These are phyloP conservation scores for Oryctes rhinoceros DNA, from an alignment of 1,140 invertebrate species.

Conservation along the genomic window DNA sequence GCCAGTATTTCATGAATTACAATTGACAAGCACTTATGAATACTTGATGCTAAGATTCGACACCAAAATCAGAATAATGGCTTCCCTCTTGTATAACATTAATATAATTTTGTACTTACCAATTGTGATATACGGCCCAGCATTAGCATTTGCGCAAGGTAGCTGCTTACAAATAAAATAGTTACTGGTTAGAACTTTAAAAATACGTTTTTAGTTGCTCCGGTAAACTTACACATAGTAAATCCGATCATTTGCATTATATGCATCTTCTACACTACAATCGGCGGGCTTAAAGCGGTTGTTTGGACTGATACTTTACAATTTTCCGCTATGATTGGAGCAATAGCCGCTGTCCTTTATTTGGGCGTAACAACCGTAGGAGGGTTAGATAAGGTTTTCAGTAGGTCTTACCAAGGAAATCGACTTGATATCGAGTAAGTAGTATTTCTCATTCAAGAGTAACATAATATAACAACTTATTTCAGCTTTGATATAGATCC, in stretches of 20 bases:
- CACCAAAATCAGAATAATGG: slow-evolving; percentile 64
- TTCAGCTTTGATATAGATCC: slow-evolving; percentile 67
- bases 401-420: slow-evolving; percentile 44
- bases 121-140: slow-evolving; percentile 71
- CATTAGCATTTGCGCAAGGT: slow-evolving; percentile 71
- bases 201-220: slow-evolving; percentile 66
- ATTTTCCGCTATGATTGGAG: slow-evolving; percentile 71
- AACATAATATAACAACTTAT: slow-evolving; percentile 48
- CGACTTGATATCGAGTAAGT: slow-evolving; percentile 49
- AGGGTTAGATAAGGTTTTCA: slow-evolving; percentile 56
- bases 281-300: slow-evolving; percentile 79
- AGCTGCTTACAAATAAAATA: slow-evolving; percentile 44
- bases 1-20: slow-evolving; percentile 76
- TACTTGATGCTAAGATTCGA: slow-evolving; percentile 65
- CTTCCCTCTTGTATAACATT: slow-evolving; percentile 64
- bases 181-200: not conserved
- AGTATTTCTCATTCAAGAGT: not conserved
- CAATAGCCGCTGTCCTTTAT: slow-evolving; percentile 70
- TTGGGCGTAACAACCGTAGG: slow-evolving; percentile 62
- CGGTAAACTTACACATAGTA: slow-evolving; percentile 70
- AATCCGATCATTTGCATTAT: slow-evolving; percentile 74
- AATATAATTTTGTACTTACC: slow-evolving; percentile 69
- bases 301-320: slow-evolving; percentile 78
- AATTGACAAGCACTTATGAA: slow-evolving; percentile 78
- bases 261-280: slow-evolving; percentile 80